Base-by-base conservation (phyloP, 2,113 vertebrate species). In the Dissostichus mawsoni region DNA sequence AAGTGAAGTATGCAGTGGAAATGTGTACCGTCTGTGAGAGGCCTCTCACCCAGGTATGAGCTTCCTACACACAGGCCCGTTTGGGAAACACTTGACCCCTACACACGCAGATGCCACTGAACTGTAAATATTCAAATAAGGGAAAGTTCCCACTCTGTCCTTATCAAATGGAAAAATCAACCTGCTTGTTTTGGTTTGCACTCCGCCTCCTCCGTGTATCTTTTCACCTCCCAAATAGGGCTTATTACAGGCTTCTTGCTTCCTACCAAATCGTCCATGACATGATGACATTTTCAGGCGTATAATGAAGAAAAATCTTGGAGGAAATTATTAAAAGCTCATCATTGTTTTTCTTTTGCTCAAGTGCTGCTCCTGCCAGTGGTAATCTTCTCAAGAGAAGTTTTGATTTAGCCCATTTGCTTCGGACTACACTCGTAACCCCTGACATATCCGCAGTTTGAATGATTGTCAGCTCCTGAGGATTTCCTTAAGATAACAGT, bases 131-230 rank as follows among this genome's bases (percentile, higher is more conserved):
- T 76, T 87, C 83, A 84, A 90, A 91, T 81, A 89, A 66, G 83
- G 89, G 76, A 74, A 86, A 83, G 74, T 86, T 91, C 75, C 84
- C 82, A 71, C 71, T 79, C 18, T 0, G 2, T 61, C 77, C 76
- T 88, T 92, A 94, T 94, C 93, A 81, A 79, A 82, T 86, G 92
- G 90, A 93, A 94, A 91, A 67, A 92, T 94, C 91, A 89, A 88
- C 87, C 85, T 86, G 87, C 76, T 90, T 92, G 92, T 94, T 94
- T 90, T 84, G 85, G 72, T 91, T 89, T 80, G 78, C 64, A 69
- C 85, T 82, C 68, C 59, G 45, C 70, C 80, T 81, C 71, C 76
- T 82, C 47, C 52, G 2, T 67, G 25, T 56, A 63, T 53, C 70
- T 61, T 74, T 33, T 29, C 16, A 16, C 69, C 56, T 73, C 75